A percentile compares a stretch with the other conserved stretches of the same genome.
These are phyloP conservation scores for Eolophus roseicapilla DNA, from an alignment of 2,113 vertebrate genomes.

Conservation along the genomic window DNA sequence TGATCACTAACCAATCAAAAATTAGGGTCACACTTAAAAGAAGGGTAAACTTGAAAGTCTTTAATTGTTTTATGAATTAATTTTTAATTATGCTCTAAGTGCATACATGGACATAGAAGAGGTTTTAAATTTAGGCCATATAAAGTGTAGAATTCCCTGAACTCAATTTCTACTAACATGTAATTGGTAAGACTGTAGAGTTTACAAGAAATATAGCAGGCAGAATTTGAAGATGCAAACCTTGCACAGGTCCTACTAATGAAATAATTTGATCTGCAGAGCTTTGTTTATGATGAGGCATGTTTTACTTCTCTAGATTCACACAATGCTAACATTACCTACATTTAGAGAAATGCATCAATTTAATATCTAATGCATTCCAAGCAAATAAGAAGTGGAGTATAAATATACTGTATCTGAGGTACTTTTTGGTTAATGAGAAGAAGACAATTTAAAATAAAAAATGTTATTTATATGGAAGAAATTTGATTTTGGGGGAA, in stretches of 20 bases:
- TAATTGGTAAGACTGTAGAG: not conserved
- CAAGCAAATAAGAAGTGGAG: not conserved
- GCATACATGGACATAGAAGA: not conserved
- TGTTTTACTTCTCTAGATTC: not conserved
- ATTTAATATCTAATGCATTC: not conserved
- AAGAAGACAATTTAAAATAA: not conserved
- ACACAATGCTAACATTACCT: not conserved
- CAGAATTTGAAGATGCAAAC: not conserved
- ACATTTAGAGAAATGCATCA: not conserved
- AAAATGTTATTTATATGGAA: not conserved
- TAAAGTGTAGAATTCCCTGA: not conserved
- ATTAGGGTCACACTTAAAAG: conserved; percentile 96
- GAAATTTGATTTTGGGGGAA: not conserved
- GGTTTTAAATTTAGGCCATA: not conserved
- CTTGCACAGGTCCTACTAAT: not conserved
- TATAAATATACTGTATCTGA: not conserved
- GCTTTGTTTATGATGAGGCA: not conserved
- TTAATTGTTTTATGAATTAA: not conserved
- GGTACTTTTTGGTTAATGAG: not conserved
- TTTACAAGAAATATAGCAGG: not conserved
- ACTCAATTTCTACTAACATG: not conserved
- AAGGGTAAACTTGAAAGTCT: conserved; percentile 79
- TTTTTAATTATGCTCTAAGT: not conserved
- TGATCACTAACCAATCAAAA: conserved; percentile 98
- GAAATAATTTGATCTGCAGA: not conserved